Evolutionary conservation across 1,140 invertebrate species (phyloP), one percentile per base, ranked within the genome.

Genomic region (Penaeus vannamei): DNA sequence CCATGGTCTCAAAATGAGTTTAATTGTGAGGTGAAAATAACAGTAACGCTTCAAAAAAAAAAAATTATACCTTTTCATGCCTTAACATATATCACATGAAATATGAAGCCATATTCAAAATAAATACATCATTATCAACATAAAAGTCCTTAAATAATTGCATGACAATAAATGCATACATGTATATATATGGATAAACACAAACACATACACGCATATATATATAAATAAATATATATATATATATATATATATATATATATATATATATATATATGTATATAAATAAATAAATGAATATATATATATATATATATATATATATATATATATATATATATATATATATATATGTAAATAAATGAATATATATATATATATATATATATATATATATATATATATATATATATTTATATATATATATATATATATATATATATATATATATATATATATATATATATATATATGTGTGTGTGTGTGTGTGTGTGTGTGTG

Each of bases 341-440:
- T 76, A 76, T 76, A 72, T 76, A 76, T 29, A 76, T 29, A 76
- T 76, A 76, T 76, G 8, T 29, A 76, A 19, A 76, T 14, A n/a
- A n/a, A n/a, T n/a, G n/a, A n/a, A 76, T 26, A 76, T 76, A 76
- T 76, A 76, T 76, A 76, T 36, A 76, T 76, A 76, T 76, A 29
- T 29, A 76, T 76, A 76, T 76, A 76, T 76, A 76, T 76, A 76
- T 76, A 76, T 76, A 76, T 76, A 76, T 76, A 76, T 76, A 76
- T 76, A 76, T 76, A 26, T 76, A 76, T 76, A 76, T 76, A 2
- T 76, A 76, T 76, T 32, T 76, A 76, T 32, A 76, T 26, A 76
- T 32, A 76, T 76, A 76, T 32, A 76, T 76, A 76, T 32, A 32
- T 76, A 29, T 32, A 76, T 8, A 32, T 32, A 76, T 32, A 76